Evolutionary conservation across 2,888 invertebrate genomes (phyloP).

Genomic region (Melinaea marsaeus): DNA sequence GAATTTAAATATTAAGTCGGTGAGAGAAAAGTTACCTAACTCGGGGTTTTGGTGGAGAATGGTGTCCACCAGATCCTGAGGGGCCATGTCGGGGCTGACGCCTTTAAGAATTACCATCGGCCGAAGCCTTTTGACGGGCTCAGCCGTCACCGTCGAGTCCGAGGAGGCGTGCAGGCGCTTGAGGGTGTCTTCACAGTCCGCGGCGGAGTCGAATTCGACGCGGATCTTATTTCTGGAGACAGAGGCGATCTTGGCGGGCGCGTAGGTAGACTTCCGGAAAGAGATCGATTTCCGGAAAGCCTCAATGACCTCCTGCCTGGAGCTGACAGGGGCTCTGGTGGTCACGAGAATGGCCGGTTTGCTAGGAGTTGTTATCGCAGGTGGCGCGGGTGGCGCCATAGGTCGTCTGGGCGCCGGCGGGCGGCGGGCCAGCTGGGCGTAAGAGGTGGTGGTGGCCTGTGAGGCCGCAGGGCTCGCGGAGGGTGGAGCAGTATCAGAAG

Average conservation of each 20-base stretch:
- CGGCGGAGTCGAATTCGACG: conserved; percentile 16
- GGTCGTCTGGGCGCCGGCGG: background rate
- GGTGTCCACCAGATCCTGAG: background rate
- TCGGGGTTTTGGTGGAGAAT: background rate
- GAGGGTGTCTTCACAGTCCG: conserved; percentile 5
- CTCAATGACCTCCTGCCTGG: background rate
- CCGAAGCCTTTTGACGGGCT: background rate
- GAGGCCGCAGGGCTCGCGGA: too few species aligned
- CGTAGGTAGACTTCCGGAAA: background rate
- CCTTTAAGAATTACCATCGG: background rate
- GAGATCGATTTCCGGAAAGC: background rate
- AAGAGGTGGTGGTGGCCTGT: too few species aligned
- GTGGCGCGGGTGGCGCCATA: too few species aligned
- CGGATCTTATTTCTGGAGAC: conserved; percentile 16
- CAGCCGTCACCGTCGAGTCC: background rate
- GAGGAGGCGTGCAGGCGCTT: background rate
- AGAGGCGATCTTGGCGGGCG: background rate
- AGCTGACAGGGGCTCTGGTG: background rate
- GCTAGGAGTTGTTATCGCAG: too few species aligned
- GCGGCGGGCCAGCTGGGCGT: too few species aligned
- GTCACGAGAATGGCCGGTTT: background rate
- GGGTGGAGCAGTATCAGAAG: too few species aligned
- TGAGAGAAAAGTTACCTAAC: too few species aligned
- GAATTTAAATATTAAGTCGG: background rate
- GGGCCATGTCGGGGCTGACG: too few species aligned